Evolutionary conservation across 2,113 vertebrate species (phyloP).

Genomic region (Haemorhous mexicanus): DNA sequence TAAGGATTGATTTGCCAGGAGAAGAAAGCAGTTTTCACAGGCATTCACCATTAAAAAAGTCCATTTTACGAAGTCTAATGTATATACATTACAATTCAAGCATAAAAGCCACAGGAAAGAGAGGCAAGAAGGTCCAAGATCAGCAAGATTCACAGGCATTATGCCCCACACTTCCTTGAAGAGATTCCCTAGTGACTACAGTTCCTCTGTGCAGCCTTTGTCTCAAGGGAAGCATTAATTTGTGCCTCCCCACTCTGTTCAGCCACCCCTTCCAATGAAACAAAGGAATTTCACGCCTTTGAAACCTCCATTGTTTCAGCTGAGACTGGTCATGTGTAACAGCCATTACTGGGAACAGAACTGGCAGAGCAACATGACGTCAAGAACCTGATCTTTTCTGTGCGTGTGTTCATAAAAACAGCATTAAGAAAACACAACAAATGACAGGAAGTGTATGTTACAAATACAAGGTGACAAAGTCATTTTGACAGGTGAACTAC

Average conservation of each 20-base stretch:
- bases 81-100: neutral
- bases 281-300: conserved; percentile 19
- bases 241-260: neutral
- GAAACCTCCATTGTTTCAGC: neutral
- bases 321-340: neutral
- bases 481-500: neutral
- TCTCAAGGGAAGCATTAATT: neutral
- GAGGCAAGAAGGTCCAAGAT: neutral
- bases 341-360: neutral
- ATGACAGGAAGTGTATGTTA: neutral
- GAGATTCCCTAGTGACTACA: neutral
- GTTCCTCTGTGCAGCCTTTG: neutral
- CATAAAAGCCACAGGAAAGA: neutral
- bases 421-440: neutral
- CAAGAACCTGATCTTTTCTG: neutral
- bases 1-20: neutral
- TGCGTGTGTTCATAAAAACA: neutral
- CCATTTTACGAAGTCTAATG: neutral
- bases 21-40: neutral
- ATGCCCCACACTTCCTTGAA: neutral
- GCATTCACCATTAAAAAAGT: neutral
- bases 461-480: neutral
- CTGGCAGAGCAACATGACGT: neutral
- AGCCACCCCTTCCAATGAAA: neutral
- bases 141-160: neutral